A percentile compares a stretch with the other conserved stretches of the same genome.
Conservation (phyloP, 2,113 vertebrate species). For the Serinus canaria region DNA sequence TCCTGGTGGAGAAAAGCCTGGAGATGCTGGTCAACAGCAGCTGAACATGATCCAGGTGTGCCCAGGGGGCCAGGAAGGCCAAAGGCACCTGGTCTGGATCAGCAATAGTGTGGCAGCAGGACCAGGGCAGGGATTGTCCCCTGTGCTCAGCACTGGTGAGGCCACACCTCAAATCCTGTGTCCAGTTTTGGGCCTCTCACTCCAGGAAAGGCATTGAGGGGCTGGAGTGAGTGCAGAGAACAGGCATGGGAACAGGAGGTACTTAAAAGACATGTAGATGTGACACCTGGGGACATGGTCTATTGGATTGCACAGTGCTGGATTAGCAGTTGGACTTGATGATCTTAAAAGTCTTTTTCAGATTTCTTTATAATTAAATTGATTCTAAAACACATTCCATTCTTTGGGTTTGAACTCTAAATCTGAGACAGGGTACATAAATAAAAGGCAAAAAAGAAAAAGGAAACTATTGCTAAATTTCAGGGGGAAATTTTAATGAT, state of each 20-base stretch:
- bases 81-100: background rate
- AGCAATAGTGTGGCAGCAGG: background rate
- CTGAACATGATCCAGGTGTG: background rate
- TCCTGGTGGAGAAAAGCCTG: rapidly evolving
- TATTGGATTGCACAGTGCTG: background rate
- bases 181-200: background rate
- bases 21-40: rapidly evolving
- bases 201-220: background rate
- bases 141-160: rapidly evolving
- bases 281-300: too few species aligned
- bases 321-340: background rate
- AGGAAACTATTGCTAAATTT: background rate
- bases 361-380: background rate
- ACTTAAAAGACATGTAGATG: background rate
- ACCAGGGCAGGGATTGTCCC: background rate
- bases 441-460: background rate
- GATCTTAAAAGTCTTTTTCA: background rate
- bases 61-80: background rate
- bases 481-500: background rate
- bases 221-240: rapidly evolving
- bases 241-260: background rate
- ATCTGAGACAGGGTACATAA: background rate
- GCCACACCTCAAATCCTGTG: background rate
- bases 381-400: background rate
- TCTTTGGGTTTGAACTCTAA: background rate